Percentiles rank a stretch among this genome's conserved stretches.
Conservation (phyloP, 2,888 invertebrate species). For the Aphrophora alni region DNA sequence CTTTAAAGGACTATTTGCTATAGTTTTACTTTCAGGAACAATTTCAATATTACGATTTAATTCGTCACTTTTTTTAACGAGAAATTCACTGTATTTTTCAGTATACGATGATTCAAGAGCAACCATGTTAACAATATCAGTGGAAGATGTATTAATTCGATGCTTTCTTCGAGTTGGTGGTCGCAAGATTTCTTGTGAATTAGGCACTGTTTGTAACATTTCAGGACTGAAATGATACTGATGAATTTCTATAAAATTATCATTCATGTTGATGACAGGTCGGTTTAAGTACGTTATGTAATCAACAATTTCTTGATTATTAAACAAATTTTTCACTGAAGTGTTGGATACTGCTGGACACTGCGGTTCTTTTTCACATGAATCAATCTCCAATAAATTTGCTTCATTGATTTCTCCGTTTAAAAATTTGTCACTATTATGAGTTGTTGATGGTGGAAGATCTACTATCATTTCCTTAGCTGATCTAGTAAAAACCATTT, state of each 20-base stretch:
- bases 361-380: not conserved
- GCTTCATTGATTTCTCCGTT: not conserved
- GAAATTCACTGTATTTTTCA: constrained; percentile 31
- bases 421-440: not conserved
- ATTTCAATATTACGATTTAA: constrained; percentile 7
- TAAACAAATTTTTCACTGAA: not conserved
- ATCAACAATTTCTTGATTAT: constrained; percentile 29
- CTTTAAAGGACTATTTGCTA: not conserved
- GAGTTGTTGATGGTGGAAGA: not conserved
- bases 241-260: constrained; percentile 38
- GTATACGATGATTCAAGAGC: constrained; percentile 21
- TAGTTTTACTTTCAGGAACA: not conserved
- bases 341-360: not conserved
- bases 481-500: constrained; percentile 15
- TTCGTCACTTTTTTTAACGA: constrained; percentile 20
- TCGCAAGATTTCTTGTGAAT: not conserved
- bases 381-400: not conserved
- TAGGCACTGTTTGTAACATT: not conserved
- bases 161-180: constrained; percentile 34
- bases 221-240: constrained; percentile 28
- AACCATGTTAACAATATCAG: constrained; percentile 15
- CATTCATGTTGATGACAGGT: constrained; percentile 37
- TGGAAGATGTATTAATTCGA: constrained; percentile 8
- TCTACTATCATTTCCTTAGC: constrained; percentile 24
- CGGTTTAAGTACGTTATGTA: constrained; percentile 30